A percentile compares a stretch with the other conserved stretches of the same genome.
These are phyloP conservation scores for Danionella cerebrum DNA, from an alignment of 2,113 vertebrate genomes.

Conservation along the genomic window DNA sequence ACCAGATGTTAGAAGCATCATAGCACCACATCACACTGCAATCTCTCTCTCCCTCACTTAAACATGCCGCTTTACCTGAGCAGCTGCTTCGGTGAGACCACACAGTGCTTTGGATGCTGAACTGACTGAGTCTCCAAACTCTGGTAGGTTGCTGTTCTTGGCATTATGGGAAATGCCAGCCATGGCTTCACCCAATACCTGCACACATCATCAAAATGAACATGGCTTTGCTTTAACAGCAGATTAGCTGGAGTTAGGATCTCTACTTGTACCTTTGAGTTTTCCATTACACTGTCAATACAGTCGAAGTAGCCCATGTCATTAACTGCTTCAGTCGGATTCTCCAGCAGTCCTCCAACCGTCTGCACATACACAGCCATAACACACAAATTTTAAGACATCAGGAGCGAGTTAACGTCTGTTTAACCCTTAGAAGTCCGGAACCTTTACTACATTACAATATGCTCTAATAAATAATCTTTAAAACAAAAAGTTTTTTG, in stretches of 20 bases:
- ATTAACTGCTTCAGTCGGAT: slow-evolving; percentile 85
- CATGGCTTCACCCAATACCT: slow-evolving; percentile 96
- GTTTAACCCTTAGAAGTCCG: no score
- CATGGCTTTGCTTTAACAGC: neutral
- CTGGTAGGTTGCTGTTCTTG: slow-evolving; percentile 90
- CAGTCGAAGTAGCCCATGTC: slow-evolving; percentile 96
- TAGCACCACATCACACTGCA: neutral
- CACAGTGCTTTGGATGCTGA: slow-evolving; percentile 91
- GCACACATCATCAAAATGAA: neutral
- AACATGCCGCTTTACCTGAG: slow-evolving; percentile 66
- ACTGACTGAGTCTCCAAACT: slow-evolving; percentile 87
- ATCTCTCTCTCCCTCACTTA: no score
- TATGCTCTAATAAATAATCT: no score
- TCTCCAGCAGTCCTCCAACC: slow-evolving; percentile 87
- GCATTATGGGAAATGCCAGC: slow-evolving; percentile 95
- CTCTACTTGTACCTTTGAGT: slow-evolving; percentile 79
- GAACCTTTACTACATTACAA: no score
- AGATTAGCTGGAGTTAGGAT: neutral
- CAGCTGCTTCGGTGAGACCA: slow-evolving; percentile 89
- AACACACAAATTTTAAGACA: no score
- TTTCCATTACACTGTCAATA: slow-evolving; percentile 98
- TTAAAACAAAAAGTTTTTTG: no score
- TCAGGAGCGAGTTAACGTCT: no score
- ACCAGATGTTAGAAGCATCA: slow-evolving; percentile 29
- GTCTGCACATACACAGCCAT: slow-evolving; percentile 61